A percentile compares a stretch with the other conserved stretches of the same genome.
Conservation (phyloP, 2,797 vertebrate species). For the Varecia variegata region DNA sequence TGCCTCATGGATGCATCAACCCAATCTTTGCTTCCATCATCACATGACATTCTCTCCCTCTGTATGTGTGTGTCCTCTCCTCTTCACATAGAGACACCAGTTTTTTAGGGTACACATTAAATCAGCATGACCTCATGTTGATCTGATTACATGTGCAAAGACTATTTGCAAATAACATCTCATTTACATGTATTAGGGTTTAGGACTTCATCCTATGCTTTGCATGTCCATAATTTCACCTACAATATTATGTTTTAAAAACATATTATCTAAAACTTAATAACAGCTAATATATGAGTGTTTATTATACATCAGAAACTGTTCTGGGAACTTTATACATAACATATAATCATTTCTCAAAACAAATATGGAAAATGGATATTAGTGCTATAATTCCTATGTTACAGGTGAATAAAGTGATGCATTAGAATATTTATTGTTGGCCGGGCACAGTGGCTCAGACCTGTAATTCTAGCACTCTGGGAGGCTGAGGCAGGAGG, state of each 20-base stretch:
- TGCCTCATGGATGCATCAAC: background rate
- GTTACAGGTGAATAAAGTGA: background rate
- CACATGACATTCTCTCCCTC: background rate
- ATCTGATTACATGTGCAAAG: background rate
- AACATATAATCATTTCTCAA: background rate
- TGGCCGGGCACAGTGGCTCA: too few species aligned
- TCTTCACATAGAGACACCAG: background rate
- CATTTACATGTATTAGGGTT: background rate
- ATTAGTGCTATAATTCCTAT: background rate
- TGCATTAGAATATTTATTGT: background rate
- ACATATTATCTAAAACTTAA: background rate
- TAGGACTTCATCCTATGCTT: background rate
- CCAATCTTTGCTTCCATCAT: background rate
- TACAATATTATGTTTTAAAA: background rate
- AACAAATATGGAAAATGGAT: background rate
- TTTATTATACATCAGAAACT: background rate
- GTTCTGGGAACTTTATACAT: background rate
- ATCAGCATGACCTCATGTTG: background rate
- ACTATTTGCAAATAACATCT: background rate
- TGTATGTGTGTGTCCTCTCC: background rate
- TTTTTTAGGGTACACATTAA: background rate
- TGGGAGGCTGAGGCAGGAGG: too few species aligned
- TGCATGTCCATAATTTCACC: background rate
- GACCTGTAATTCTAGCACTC: too few species aligned
- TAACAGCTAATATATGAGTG: background rate